These are phyloP conservation scores for Dendropsophus ebraccatus DNA, from an alignment of 2,113 vertebrate species.

Conservation along the genomic window DNA sequence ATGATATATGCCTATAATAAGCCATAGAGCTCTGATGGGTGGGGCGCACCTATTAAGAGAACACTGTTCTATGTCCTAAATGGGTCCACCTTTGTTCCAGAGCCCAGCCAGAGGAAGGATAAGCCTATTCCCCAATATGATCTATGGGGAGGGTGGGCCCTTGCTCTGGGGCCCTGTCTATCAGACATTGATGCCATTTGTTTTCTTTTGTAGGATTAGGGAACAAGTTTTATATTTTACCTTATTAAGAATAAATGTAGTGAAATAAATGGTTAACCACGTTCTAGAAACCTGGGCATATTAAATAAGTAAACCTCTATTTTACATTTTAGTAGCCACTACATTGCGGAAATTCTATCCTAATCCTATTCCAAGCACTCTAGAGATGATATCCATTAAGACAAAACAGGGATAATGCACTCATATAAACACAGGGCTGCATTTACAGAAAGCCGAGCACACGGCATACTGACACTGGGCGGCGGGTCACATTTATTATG, in stretches of 20 bases:
- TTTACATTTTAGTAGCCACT: not conserved
- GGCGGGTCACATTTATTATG: rapidly evolving
- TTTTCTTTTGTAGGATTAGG: no score
- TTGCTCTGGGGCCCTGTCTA: no score
- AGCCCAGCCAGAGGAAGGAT: no score
- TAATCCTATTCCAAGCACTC: constrained; percentile 10
- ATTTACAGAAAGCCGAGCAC: not conserved
- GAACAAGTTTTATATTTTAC: not conserved
- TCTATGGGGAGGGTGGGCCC: no score
- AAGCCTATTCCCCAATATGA: not conserved
- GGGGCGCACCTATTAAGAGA: no score
- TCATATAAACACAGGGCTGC: not conserved
- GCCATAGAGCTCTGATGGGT: no score
- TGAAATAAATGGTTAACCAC: not conserved
- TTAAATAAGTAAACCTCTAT: not conserved
- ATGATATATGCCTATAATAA: no score
- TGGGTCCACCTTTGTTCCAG: no score
- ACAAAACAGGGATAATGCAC: not conserved
- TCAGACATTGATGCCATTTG: no score
- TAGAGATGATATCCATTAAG: not conserved
- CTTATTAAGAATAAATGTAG: not conserved
- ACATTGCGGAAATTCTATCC: constrained; percentile 8
- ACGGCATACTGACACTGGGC: not conserved
- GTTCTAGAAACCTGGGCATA: not conserved
- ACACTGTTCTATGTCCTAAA: no score